Evolutionary conservation across 2,797 vertebrate genomes (phyloP).

Genomic region (Calcarius lapponicus): DNA sequence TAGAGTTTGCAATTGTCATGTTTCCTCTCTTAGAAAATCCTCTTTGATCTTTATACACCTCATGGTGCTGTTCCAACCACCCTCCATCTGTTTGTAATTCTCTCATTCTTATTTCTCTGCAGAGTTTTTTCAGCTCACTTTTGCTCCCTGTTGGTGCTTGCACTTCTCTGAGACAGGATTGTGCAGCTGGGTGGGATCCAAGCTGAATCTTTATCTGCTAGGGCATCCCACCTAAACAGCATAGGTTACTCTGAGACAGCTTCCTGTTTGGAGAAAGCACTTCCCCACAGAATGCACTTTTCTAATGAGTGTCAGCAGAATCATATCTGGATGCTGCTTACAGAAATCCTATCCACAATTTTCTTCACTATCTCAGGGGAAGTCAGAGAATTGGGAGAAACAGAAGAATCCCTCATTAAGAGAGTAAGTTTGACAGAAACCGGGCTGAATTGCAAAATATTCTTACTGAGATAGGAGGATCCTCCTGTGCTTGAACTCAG

Average conservation of each 20-base stretch:
- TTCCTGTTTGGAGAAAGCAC: accelerated
- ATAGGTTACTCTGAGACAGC: background rate
- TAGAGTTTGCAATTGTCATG: background rate
- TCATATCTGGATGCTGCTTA: background rate
- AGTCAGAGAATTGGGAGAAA: background rate
- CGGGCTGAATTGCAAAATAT: background rate
- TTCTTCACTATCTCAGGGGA: background rate
- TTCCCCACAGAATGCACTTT: background rate
- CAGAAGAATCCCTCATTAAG: background rate
- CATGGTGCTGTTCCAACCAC: background rate
- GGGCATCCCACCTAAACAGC: background rate
- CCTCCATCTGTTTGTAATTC: background rate
- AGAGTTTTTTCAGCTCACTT: background rate
- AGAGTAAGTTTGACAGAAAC: background rate
- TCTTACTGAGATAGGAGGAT: background rate
- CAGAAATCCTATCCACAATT: background rate
- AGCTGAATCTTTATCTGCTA: background rate
- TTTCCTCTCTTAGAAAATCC: background rate
- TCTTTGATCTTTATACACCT: background rate
- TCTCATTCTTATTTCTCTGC: background rate
- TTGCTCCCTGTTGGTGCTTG: accelerated
- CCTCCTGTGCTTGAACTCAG: background rate
- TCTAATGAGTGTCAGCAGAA: accelerated
- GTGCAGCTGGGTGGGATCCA: background rate
- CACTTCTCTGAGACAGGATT: background rate